phyloP scores from a whole-genome alignment of 2,888 invertebrate genomes.

The Eledona agricola region DNA sequence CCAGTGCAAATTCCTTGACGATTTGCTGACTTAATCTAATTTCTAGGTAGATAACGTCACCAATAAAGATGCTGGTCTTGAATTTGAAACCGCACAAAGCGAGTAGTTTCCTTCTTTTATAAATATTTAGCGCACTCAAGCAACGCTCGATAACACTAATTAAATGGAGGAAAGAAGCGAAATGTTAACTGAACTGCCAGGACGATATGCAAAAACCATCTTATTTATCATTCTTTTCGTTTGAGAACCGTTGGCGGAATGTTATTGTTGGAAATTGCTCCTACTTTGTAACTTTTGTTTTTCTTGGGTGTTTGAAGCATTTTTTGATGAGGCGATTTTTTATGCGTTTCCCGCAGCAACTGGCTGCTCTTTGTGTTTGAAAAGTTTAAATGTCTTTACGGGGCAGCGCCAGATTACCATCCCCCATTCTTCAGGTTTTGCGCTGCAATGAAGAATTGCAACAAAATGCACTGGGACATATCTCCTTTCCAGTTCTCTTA shows the following conservation, averaged over 20 bases:
- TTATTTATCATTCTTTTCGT: slow-evolving; percentile 18
- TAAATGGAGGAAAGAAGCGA: too few species aligned
- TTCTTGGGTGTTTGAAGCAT: slow-evolving; percentile 21
- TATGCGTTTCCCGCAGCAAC: slow-evolving; percentile 5
- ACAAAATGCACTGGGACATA: slow-evolving; percentile 20
- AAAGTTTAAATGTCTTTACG: slow-evolving; percentile 21
- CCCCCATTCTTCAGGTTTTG: slow-evolving; percentile 8
- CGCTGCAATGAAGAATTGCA: slow-evolving; percentile 11
- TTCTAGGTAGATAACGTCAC: too few species aligned
- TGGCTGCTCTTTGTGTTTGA: slow-evolving; percentile 17
- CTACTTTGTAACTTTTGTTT: slow-evolving; percentile 24
- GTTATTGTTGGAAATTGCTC: slow-evolving; percentile 22
- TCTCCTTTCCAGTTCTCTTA: slow-evolving; percentile 29
- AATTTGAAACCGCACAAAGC: too few species aligned
- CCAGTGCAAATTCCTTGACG: too few species aligned
- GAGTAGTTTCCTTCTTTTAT: too few species aligned
- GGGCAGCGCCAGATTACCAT: slow-evolving; percentile 6
- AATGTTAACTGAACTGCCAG: too few species aligned
- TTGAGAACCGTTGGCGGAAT: slow-evolving; percentile 16
- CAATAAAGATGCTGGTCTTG: too few species aligned
- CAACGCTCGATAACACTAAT: too few species aligned
- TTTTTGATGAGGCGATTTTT: slow-evolving; percentile 27
- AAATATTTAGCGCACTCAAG: too few species aligned
- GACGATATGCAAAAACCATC: slow-evolving; percentile 5
- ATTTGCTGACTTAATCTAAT: too few species aligned